Base-by-base conservation (phyloP, 2,797 vertebrate species). In the Acrossocheilus wenchowensis region DNA sequence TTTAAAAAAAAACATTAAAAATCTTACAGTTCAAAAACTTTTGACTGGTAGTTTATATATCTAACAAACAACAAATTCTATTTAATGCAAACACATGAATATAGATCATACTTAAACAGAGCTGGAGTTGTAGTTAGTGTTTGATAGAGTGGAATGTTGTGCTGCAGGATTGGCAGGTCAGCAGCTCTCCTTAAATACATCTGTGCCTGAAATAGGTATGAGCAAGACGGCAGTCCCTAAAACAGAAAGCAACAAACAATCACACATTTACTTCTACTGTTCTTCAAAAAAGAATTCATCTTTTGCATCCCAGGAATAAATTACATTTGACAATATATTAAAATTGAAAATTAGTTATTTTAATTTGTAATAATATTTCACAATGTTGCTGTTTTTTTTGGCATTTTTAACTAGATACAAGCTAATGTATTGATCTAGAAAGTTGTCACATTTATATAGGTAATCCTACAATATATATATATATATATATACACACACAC, bases 171-270 rank as follows among this genome's bases (percentile, higher is more conserved):
- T 1, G 96, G 95, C 26, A 95, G 94, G 87, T 97, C 95, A 3
- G 95, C 91, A 0, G 95, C 94, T 87, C 97, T 95, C 87, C 96
- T 95, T 17, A 97, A 93, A 90, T 97, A 97, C 87, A 99, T 94
- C 90, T 98, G 97, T 19, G 97, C 96, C 93, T 99, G 97, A 94
- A 99, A 97, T 89, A 96, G 88, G 92, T 97, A 99, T 45, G 95
- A 94, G 92, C 98, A 99, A 52, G 95, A 95, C 0, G 96, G 95
- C 91, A 99, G 96, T 6, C 97, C 98, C 98, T 99, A 89, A 12
- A 81, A 57, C 10, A 72, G 30, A 81, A 52, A 69, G 30, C 1
- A 72, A 72, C 11, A 72, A 54, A 30, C 43, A 54, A 52, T 60
- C 23, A 69, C 3, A 14, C 17, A 14, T 36, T 57, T 30, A 60